Evolutionary conservation across 2,797 vertebrate genomes (phyloP).

Genomic region (Hozukius guyotensis): DNA sequence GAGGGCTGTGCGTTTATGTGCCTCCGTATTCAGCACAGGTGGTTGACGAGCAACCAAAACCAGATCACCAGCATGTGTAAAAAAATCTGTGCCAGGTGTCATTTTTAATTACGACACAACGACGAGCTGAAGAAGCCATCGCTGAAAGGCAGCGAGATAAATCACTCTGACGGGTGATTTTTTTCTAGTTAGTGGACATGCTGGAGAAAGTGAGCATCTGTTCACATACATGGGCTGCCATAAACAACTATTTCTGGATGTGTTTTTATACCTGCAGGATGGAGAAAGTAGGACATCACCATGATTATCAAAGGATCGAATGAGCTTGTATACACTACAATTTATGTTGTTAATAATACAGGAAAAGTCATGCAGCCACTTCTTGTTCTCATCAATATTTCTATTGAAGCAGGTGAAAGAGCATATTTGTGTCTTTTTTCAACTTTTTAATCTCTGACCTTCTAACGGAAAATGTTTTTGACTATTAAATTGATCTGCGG

Average conservation of each 20-base stretch:
- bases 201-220: slow-evolving; percentile 52
- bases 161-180: slow-evolving; percentile 47
- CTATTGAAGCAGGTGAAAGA: background rate
- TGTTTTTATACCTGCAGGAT: slow-evolving; percentile 3
- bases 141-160: slow-evolving; percentile 43
- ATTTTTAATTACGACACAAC: slow-evolving; percentile 56
- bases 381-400: background rate
- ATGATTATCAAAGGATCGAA: background rate
- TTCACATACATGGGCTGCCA: slow-evolving; percentile 12
- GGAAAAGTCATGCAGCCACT: background rate
- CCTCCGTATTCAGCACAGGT: slow-evolving; percentile 3
- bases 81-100: slow-evolving; percentile 52
- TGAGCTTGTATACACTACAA: background rate
- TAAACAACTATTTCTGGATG: slow-evolving; percentile 21
- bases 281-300: slow-evolving; percentile 13
- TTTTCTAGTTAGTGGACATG: slow-evolving; percentile 20
- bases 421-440: background rate
- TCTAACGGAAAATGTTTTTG: slow-evolving; percentile 46
- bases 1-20: background rate
- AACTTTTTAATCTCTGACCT: slow-evolving; percentile 41
- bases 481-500: slow-evolving; percentile 45
- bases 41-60: slow-evolving; percentile 20
- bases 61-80: slow-evolving; percentile 8
- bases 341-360: background rate
- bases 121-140: slow-evolving; percentile 9